Percentiles rank a stretch among this genome's conserved stretches.
These are phyloP conservation scores for Dasyprocta punctata DNA, from an alignment of 2,113 vertebrate genomes.

Conservation along the genomic window DNA sequence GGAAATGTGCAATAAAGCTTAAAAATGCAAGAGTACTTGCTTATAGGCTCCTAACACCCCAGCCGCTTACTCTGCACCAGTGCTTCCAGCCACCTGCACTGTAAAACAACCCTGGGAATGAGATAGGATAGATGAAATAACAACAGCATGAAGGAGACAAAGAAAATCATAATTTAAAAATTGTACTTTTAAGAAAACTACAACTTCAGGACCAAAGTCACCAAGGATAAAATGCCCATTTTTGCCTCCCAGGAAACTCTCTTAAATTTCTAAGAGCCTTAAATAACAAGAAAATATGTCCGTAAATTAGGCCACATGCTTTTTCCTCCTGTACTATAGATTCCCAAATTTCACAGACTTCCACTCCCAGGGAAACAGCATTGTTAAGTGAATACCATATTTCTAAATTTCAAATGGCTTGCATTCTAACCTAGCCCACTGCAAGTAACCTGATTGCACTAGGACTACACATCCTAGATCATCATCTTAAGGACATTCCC, in stretches of 20 bases:
- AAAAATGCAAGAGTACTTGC: background rate
- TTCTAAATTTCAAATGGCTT: background rate
- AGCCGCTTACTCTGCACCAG: background rate
- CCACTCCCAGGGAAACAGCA: background rate
- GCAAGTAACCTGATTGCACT: background rate
- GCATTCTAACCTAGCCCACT: background rate
- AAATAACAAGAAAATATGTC: background rate
- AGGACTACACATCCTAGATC: background rate
- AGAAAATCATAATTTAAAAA: background rate
- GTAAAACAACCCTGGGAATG: background rate
- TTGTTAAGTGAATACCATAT: background rate
- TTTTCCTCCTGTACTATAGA: background rate
- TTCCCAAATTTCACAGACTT: background rate
- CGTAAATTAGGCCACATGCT: background rate
- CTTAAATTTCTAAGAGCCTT: background rate
- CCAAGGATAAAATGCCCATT: background rate
- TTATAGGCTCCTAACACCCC: background rate
- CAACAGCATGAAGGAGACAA: background rate
- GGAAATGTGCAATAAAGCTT: slow-evolving; percentile 80
- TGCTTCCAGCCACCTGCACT: background rate
- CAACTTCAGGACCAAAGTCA: background rate
- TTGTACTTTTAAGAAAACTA: background rate
- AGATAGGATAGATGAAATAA: background rate
- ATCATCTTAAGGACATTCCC: background rate
- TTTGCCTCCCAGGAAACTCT: background rate